Evolutionary conservation across 2,888 invertebrate species (phyloP).

Genomic region (Julus scandinavius): DNA sequence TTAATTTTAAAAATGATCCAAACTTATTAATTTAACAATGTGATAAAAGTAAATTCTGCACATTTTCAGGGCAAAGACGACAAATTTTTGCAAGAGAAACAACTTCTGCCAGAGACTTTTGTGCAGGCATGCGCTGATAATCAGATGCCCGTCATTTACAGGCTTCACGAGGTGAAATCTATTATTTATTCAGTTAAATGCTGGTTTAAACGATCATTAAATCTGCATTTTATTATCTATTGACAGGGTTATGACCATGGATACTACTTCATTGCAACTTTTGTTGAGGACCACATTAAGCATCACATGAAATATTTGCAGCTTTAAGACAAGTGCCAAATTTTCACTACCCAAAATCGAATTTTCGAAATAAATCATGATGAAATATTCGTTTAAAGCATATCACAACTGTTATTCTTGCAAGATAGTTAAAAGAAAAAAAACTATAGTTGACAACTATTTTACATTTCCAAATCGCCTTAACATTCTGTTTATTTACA

Average conservation of each 20-base stretch:
- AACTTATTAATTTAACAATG: neutral
- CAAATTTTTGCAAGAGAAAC: conserved; percentile 78
- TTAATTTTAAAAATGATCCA: neutral
- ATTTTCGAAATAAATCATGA: neutral
- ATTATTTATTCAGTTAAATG: neutral
- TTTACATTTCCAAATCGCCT: too few relatives aligned
- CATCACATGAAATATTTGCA: conserved; percentile 75
- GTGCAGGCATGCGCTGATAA: conserved; percentile 77
- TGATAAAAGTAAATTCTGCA: neutral
- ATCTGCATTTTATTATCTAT: conserved; percentile 4
- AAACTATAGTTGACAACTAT: too few relatives aligned
- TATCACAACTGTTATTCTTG: too few relatives aligned
- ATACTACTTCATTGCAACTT: conserved; percentile 91
- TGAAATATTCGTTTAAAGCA: neutral
- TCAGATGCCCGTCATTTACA: conserved; percentile 67
- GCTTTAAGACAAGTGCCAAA: neutral
- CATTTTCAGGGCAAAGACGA: conserved; percentile 79
- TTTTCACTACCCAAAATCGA: neutral
- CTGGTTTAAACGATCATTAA: neutral
- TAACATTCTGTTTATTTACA: too few relatives aligned
- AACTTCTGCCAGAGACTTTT: conserved; percentile 86
- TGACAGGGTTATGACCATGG: conserved; percentile 92
- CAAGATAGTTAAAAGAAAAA: too few relatives aligned
- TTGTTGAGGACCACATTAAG: conserved; percentile 90
- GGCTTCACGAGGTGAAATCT: conserved; percentile 55